Evolutionary conservation across 2,888 invertebrate genomes (phyloP), one percentile per base, ranked within the genome.

Genomic region (Halictus ligatus): DNA sequence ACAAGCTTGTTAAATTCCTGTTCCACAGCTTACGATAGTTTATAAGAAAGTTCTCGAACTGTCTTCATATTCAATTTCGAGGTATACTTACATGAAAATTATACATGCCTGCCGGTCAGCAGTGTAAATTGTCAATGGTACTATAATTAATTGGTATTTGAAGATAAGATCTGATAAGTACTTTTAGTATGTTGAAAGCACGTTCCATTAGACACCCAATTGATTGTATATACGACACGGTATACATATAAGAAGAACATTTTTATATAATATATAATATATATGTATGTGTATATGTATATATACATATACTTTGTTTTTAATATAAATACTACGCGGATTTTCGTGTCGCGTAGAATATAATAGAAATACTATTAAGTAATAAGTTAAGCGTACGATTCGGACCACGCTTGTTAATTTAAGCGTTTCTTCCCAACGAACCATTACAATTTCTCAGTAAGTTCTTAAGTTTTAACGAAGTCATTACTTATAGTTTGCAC

Each of bases 371-470:
- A 92, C 89, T 90, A 89, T 92, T 80, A 87, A 89, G 88, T 92
- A 90, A 35, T 91, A 89, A 85, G 78, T 90, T 93, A 93, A 93
- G 92, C 92, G 93, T 92, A 93, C 92, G 83, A 89, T 92, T 92
- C 91, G 91, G 90, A 92, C 91, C 83, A 87, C 86, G 89, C 91
- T 92, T 29, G n/a, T 84, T 50, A 67, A 60, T 10, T 85, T 85
- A 90, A 90, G 88, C 87, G 84, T 88, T 84, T 88, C 78, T 83
- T 89, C 79, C 84, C 85, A 77, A 86, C 80, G 78, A 86, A 73
- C 74, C 74, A 80, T 82, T 78, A n/a, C 67, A 48, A 72, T 40
- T 84, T 73, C 43, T 40, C 82, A 81, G 81, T 50, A 72, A 43
- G 43, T 40, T 72, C 35, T 85, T 77, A 85, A 75, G 79, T 81